A percentile compares a stretch with the other conserved stretches of the same genome.
phyloP scores from a whole-genome alignment of 2,888 invertebrate genomes.

The Meteorus cinctellus region DNA sequence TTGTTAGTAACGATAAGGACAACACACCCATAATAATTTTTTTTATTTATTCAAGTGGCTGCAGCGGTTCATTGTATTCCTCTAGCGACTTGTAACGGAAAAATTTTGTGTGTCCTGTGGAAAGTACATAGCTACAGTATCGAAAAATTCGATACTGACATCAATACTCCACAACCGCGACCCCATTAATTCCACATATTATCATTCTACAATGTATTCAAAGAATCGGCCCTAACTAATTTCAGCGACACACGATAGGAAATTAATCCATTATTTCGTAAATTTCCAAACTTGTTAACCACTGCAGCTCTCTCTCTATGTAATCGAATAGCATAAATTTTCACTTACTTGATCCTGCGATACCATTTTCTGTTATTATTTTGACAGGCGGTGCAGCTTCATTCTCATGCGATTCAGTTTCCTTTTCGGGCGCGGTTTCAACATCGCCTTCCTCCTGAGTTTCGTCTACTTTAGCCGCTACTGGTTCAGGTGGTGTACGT shows the following conservation, averaged over 20 bases:
- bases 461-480: conserved; percentile 52
- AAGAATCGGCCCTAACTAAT: too few relatives aligned
- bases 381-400: conserved; percentile 55
- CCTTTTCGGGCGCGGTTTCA: conserved; percentile 61
- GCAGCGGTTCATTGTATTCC: not conserved
- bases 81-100: not conserved
- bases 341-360: conserved; percentile 67
- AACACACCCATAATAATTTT: too few relatives aligned
- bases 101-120: too few relatives aligned
- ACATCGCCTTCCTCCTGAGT: conserved; percentile 73
- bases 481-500: conserved; percentile 67
- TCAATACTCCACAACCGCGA: too few relatives aligned
- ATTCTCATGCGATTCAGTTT: conserved; percentile 63
- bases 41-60: too few relatives aligned
- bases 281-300: too few relatives aligned
- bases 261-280: too few relatives aligned
- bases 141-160: too few relatives aligned
- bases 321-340: conserved; percentile 20
- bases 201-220: too few relatives aligned
- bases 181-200: too few relatives aligned
- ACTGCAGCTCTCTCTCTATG: not conserved
- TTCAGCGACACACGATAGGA: too few relatives aligned
- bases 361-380: conserved; percentile 68
- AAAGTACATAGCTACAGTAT: too few relatives aligned
- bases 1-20: not conserved